Percentiles rank a stretch among this genome's conserved stretches.
These are phyloP conservation scores for Lanistes nyassanus DNA, from an alignment of 1,140 invertebrate species.

Conservation along the genomic window DNA sequence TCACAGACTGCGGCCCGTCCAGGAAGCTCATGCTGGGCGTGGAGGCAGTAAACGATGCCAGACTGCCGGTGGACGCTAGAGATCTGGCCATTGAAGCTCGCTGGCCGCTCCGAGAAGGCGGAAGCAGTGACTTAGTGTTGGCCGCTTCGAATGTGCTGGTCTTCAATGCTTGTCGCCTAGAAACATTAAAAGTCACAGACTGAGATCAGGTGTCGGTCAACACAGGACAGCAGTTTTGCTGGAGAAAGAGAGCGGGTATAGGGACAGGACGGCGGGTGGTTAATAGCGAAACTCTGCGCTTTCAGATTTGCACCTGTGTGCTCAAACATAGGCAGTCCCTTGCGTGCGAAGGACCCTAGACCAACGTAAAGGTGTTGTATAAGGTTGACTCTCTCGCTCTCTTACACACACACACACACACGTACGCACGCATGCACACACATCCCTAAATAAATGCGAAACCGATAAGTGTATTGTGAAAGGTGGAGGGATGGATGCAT, in stretches of 20 bases:
- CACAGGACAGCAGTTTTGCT: background rate
- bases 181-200: background rate
- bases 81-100: background rate
- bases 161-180: background rate
- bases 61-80: conserved; percentile 3
- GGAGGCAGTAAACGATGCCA: background rate
- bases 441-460: background rate
- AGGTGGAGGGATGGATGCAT: background rate
- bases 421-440: conserved; percentile 1
- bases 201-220: background rate
- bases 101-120: background rate
- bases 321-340: no score
- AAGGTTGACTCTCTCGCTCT: no score
- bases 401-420: conserved; percentile 18
- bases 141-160: background rate
- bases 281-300: no score
- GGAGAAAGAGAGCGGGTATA: no score
- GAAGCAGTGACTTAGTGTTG: background rate
- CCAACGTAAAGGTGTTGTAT: no score
- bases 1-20: conserved; percentile 13
- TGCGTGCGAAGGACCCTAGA: no score
- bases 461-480: background rate
- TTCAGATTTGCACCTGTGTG: no score
- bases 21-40: conserved; percentile 13
- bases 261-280: no score